A percentile compares a stretch with the other conserved stretches of the same genome.
phyloP scores from a whole-genome alignment of 2,113 vertebrate genomes.

The Carettochelys insculpta region DNA sequence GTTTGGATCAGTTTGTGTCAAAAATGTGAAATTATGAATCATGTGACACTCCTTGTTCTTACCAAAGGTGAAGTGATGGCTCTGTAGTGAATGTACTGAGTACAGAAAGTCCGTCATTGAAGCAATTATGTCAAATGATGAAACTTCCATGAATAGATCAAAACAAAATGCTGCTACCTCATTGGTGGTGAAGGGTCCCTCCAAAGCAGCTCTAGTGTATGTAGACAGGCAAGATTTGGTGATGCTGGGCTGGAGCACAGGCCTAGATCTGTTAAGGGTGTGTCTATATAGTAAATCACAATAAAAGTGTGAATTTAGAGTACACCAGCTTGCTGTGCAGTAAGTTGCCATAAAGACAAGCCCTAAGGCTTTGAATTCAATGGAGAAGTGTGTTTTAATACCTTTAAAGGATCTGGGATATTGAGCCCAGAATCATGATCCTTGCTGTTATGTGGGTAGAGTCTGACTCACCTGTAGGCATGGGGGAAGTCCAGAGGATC shows the following conservation, averaged over 20 bases:
- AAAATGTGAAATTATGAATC: too few species aligned
- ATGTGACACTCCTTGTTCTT: too few species aligned
- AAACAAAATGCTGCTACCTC: background rate
- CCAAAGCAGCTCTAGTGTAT: background rate
- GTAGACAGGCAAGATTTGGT: background rate
- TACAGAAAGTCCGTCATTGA: too few species aligned
- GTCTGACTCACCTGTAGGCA: background rate
- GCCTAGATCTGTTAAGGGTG: background rate
- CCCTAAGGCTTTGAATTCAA: background rate
- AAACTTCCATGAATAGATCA: too few species aligned
- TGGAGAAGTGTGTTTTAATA: background rate
- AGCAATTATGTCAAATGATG: too few species aligned
- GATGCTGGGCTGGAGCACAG: fast-evolving
- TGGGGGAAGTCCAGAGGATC: background rate
- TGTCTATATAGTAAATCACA: background rate
- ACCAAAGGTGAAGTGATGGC: too few species aligned
- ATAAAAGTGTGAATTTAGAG: background rate
- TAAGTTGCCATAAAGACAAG: background rate
- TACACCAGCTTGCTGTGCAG: background rate
- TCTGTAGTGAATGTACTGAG: too few species aligned
- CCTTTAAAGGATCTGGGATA: background rate
- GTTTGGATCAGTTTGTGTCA: too few species aligned
- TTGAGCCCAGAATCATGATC: too few species aligned
- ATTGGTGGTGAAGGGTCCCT: background rate
- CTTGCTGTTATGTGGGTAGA: background rate